A percentile compares a stretch with the other conserved stretches of the same genome.
These are phyloP conservation scores for Pluvianellus socialis DNA, from an alignment of 2,113 vertebrate genomes.

Conservation along the genomic window DNA sequence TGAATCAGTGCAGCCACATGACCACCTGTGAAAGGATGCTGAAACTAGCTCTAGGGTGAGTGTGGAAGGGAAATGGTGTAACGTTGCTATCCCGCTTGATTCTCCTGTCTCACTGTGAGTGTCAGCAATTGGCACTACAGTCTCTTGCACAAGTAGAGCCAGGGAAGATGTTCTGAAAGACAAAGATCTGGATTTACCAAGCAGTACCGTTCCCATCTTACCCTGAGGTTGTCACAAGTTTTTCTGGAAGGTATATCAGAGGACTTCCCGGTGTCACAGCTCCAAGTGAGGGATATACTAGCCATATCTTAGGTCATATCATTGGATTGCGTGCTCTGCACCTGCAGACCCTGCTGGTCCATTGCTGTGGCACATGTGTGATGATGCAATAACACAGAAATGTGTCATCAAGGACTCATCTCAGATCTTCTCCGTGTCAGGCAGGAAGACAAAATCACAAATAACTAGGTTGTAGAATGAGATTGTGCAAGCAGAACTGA, in stretches of 20 bases:
- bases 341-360: not conserved
- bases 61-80: not conserved
- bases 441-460: not conserved
- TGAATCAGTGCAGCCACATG: not conserved
- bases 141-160: not conserved
- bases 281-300: not conserved
- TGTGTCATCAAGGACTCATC: not conserved
- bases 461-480: not conserved
- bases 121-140: not conserved
- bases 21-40: not conserved
- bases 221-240: not conserved
- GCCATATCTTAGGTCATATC: not conserved
- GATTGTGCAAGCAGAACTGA: slow-evolving; percentile 36
- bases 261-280: not conserved
- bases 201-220: not conserved
- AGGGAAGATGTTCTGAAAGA: not conserved
- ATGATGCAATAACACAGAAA: not conserved
- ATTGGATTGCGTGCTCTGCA: accelerated
- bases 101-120: not conserved
- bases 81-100: not conserved
- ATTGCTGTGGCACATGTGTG: not conserved
- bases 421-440: not conserved
- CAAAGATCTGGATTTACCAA: not conserved
- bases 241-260: not conserved
- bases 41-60: not conserved